Evolutionary conservation across 2,113 vertebrate genomes (phyloP).

Genomic region (Rallus limicola): DNA sequence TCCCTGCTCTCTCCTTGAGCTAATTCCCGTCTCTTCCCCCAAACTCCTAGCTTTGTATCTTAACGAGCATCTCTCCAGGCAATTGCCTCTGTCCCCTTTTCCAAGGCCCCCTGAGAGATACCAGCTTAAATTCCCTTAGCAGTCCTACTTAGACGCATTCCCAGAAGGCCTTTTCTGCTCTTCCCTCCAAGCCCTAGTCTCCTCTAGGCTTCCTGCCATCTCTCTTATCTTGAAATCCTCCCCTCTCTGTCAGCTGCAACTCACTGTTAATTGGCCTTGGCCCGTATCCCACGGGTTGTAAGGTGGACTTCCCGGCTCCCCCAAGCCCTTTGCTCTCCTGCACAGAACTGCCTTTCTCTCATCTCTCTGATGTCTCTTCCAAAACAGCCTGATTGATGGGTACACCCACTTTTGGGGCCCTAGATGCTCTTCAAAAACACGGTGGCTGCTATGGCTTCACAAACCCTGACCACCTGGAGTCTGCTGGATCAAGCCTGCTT

Average conservation of each 20-base stretch:
- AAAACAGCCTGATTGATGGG: not conserved
- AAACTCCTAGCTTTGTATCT: not conserved
- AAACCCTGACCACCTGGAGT: not conserved
- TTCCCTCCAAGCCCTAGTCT: not conserved
- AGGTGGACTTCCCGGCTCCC: not conserved
- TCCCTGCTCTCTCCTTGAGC: not conserved
- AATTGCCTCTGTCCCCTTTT: not conserved
- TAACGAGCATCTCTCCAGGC: not conserved
- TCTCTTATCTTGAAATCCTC: constrained; percentile 31
- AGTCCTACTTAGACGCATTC: not conserved
- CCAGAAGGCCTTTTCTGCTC: not conserved
- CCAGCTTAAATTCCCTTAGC: not conserved
- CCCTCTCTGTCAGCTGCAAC: constrained; percentile 4
- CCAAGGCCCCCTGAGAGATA: not conserved
- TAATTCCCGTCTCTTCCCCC: not conserved
- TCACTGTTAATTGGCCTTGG: constrained; percentile 6
- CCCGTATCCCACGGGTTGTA: not conserved
- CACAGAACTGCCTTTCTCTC: not conserved
- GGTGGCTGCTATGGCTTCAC: not conserved
- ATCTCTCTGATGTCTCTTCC: not conserved
- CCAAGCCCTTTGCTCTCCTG: not conserved
- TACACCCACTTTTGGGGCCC: rapidly evolving
- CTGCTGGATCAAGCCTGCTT: not conserved
- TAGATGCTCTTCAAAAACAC: rapidly evolving
- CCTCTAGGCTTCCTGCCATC: constrained; percentile 40